phyloP scores from a whole-genome alignment of 2,113 vertebrate species.

The Ailurus styani region DNA sequence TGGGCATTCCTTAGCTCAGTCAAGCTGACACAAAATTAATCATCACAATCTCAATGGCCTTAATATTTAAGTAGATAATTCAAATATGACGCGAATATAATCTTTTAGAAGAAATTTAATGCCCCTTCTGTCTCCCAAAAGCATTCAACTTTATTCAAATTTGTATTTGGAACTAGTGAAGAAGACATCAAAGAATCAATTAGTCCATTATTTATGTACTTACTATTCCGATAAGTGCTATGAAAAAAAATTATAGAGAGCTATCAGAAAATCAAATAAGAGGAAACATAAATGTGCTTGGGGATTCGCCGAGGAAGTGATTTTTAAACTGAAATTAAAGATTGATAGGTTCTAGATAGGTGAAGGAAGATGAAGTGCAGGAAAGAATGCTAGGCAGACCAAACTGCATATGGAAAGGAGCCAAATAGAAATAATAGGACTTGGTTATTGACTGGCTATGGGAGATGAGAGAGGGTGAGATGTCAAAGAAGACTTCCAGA shows the following conservation, averaged over 20 bases:
- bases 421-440: background rate
- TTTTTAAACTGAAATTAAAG: background rate
- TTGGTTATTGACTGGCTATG: background rate
- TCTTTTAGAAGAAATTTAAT: background rate
- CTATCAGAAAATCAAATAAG: background rate
- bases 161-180: background rate
- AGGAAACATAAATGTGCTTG: background rate
- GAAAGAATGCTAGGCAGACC: background rate
- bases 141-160: background rate
- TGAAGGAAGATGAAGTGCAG: background rate
- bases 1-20: background rate
- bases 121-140: background rate
- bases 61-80: background rate
- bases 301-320: background rate
- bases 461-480: background rate
- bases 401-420: background rate
- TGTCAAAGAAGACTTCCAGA: background rate
- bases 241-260: background rate
- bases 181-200: background rate
- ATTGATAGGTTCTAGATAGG: background rate
- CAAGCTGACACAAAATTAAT: background rate
- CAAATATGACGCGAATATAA: background rate
- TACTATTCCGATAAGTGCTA: background rate
- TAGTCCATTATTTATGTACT: background rate
- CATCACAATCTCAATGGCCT: background rate